Conservation (phyloP, 2,113 vertebrate species). For the Neolamprologus toae region DNA sequence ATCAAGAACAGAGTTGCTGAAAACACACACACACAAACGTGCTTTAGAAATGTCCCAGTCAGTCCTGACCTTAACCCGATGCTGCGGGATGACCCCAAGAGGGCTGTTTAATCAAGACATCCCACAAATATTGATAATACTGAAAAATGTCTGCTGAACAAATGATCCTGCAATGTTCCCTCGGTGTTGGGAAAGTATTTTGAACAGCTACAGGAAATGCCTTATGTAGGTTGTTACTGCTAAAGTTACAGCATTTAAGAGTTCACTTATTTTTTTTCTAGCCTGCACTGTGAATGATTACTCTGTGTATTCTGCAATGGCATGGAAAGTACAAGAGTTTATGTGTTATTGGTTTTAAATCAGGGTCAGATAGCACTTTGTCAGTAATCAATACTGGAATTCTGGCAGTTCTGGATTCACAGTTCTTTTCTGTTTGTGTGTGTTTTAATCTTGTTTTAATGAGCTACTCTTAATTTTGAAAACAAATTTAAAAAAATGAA, state of each 20-base stretch:
- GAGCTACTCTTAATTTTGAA: background rate
- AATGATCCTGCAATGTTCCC: background rate
- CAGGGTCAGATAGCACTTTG: background rate
- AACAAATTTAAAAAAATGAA: accelerated
- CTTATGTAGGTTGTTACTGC: background rate
- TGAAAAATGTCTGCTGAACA: background rate
- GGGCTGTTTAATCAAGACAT: background rate
- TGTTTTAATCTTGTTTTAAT: background rate
- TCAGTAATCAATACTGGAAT: background rate
- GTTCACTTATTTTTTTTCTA: background rate
- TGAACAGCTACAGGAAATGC: background rate
- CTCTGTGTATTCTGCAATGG: background rate
- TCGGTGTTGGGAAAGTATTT: background rate
- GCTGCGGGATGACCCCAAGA: background rate
- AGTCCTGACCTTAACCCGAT: background rate
- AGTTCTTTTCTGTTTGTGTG: background rate
- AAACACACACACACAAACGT: background rate
- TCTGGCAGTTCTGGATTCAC: background rate
- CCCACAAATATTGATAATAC: background rate
- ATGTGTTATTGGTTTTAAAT: background rate
- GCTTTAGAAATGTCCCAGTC: background rate
- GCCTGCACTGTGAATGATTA: background rate
- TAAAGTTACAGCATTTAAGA: background rate
- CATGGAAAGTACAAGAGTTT: background rate
- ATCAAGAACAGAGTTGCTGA: background rate